Evolutionary conservation across 2,113 vertebrate genomes (phyloP).

Genomic region (Marmota monax): DNA sequence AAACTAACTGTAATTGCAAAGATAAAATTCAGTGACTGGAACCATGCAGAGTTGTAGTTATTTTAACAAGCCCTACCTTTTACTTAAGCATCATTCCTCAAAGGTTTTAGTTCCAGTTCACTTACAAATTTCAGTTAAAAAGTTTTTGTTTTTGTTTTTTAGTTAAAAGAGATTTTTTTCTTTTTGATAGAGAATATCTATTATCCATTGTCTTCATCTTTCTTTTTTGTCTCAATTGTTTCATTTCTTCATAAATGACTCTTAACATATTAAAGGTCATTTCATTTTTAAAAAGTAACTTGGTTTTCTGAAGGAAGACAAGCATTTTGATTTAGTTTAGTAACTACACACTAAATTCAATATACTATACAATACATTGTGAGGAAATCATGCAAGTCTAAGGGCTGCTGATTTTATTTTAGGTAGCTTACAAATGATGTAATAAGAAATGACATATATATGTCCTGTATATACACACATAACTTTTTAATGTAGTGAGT

Average conservation of each 20-base stretch:
- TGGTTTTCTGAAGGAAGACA: background rate
- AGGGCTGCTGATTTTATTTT: background rate
- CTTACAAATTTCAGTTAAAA: background rate
- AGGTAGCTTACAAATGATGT: background rate
- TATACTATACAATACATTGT: background rate
- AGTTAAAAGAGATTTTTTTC: too few species aligned
- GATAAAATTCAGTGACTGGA: slow-evolving; percentile 59
- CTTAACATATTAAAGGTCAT: background rate
- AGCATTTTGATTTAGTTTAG: background rate
- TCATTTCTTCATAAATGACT: background rate
- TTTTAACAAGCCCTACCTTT: slow-evolving; percentile 50
- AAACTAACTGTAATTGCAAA: background rate
- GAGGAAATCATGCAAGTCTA: background rate
- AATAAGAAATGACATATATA: background rate
- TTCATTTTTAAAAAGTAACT: slow-evolving; percentile 13
- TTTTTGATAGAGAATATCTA: background rate
- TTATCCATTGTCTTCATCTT: background rate
- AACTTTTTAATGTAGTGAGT: background rate
- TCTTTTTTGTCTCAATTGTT: background rate
- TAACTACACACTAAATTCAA: background rate
- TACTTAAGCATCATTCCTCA: background rate
- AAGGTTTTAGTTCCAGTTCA: slow-evolving; percentile 56
- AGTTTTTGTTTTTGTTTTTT: too few species aligned
- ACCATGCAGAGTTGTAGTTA: background rate
- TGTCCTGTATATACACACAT: background rate